phyloP scores from a whole-genome alignment of 2,797 vertebrate species.

The Gymnothorax javanicus region DNA sequence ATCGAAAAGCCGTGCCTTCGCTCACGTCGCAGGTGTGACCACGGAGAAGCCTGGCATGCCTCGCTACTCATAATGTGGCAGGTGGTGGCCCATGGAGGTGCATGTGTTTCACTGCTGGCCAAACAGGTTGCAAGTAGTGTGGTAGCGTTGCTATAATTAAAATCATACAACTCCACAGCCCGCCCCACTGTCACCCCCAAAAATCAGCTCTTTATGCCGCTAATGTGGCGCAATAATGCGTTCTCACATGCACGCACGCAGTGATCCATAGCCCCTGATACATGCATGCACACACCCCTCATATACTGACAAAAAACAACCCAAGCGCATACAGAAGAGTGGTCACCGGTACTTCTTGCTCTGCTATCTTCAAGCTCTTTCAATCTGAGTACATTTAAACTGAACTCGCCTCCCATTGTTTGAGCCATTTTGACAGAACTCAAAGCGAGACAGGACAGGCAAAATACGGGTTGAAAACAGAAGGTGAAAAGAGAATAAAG shows the following conservation, averaged over 20 bases:
- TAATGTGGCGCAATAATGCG: conserved; percentile 36
- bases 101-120: conserved; percentile 4
- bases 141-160: conserved; percentile 14
- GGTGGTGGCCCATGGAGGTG: conserved; percentile 17
- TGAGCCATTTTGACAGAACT: neutral
- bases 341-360: neutral
- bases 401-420: neutral
- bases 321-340: conserved; percentile 28
- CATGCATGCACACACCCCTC: conserved; percentile 45
- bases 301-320: conserved; percentile 1
- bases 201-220: conserved; percentile 28
- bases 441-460: neutral
- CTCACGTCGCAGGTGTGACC: conserved; percentile 33
- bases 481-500: neutral
- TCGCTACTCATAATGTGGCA: conserved; percentile 4
- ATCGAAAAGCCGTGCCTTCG: neutral
- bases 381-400: neutral
- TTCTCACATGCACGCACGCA: neutral
- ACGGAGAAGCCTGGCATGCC: conserved; percentile 23
- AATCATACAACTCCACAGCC: neutral
- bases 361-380: neutral
- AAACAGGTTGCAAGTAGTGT: conserved; percentile 9
- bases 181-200: neutral
- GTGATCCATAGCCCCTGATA: conserved; percentile 41
- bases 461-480: neutral